These are phyloP conservation scores for Anomalospiza imberbis DNA, from an alignment of 2,797 vertebrate genomes.

Conservation along the genomic window DNA sequence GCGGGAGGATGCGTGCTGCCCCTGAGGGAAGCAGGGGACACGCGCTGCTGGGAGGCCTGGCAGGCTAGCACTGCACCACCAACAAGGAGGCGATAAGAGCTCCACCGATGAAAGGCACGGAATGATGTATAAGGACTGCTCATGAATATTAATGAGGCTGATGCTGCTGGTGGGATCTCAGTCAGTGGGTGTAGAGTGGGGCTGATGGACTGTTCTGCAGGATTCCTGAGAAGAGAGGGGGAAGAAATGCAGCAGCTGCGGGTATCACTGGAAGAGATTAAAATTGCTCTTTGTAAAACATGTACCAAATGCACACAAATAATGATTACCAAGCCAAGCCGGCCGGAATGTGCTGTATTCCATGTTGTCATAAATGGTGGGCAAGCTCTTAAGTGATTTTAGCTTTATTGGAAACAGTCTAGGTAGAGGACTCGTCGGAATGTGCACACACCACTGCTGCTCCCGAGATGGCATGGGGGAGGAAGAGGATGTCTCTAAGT, in stretches of 20 bases:
- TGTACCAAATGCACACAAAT: not conserved
- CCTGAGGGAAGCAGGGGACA: not conserved
- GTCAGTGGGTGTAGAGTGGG: too few species aligned
- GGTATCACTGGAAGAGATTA: not conserved
- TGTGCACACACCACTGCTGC: not conserved
- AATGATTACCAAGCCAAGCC: not conserved
- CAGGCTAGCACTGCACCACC: not conserved
- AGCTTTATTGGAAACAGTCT: too few species aligned
- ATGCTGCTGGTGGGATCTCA: not conserved
- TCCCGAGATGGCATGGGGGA: too few species aligned
- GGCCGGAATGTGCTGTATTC: too few species aligned
- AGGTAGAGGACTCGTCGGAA: too few species aligned
- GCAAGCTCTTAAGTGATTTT: too few species aligned
- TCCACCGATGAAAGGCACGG: not conserved
- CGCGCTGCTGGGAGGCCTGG: not conserved
- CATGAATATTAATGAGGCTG: not conserved
- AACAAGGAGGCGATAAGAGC: not conserved
- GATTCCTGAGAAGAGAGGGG: rapidly evolving
- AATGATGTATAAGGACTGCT: not conserved
- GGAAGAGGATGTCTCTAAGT: too few species aligned
- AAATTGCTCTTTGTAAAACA: not conserved
- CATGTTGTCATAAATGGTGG: too few species aligned
- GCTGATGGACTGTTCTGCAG: not conserved
- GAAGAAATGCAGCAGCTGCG: not conserved
- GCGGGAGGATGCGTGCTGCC: not conserved